Evolutionary conservation across 2,113 vertebrate genomes (phyloP), one percentile per base, ranked within the genome.

Genomic region (Andinoacara biseriatus): DNA sequence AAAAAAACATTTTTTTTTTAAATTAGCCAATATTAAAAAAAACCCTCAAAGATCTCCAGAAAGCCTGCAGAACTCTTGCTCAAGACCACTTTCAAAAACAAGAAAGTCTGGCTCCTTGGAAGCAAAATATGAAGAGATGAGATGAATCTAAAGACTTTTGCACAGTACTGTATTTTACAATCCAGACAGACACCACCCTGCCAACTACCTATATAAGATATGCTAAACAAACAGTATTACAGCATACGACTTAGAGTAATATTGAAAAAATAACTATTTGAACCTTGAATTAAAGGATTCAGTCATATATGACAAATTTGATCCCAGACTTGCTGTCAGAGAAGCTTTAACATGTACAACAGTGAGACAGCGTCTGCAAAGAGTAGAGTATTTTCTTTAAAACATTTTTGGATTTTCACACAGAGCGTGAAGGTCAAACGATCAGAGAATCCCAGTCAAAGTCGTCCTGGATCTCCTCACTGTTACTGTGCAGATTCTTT

Each of bases 391-490:
- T 7, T 78, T 15, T 75, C n/a, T 80, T 17, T 65, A 63, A 61
- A 54, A 59, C 54, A 9, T 88, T 78, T 69, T 52, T 18, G 57
- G 52, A 22, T 74, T 20, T 69, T 18, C 43, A 31, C 20, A 9
- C 80, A 58, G 74, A 2, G 33, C 2, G 1, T 1, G 6, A 46
- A 2, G 24, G 26, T 95, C 84, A 96, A 40, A 62, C 89, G 3
- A 96, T 92, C 43, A 96, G 91, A 46, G 96, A 96, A 72, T 96
- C 96, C 96, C 96, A 96, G 84, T 96, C 95, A 63, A 96, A 96
- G 87, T 96, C 96, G 1, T 96, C 96, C 88, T 95, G 95, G 87
- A 96, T 79, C 92, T 96, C 96, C 84, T 96, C 96, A 3, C 96
- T 96, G 93, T 95, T 96, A 92, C 94, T 95, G 59, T 95, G 95